Evolutionary conservation across 2,888 invertebrate species (phyloP), one percentile per base, ranked within the genome.

Genomic region (Drosophila putrida): DNA sequence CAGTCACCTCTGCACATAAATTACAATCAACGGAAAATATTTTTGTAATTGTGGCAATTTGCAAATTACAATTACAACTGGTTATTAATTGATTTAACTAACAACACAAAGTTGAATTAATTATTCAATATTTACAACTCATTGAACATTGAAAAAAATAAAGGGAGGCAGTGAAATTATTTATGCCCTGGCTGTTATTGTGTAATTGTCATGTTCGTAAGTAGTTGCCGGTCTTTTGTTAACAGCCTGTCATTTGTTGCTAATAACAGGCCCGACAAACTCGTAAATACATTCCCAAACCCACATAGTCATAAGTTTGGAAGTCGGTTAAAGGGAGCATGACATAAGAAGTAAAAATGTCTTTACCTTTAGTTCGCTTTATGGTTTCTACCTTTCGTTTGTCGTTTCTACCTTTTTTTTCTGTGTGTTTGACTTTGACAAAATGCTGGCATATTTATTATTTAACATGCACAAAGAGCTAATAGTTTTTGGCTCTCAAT

Each of bases 391-490:
- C 20, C 20, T 31, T n/a, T 33, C 31, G 47, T 15, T 50, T 50
- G 36, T 60, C 44, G 35, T 46, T 65, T 75, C 35, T 71, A 69
- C 51, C 61, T 67, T 61, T 59, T 51, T 60, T n/a, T n/a, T n/a
- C n/a, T n/a, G n/a, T 83, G 81, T 43, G 49, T 27, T 53, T 69
- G 85, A 83, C 88, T 82, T 82, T 83, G 88, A 83, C 77, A 84
- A 82, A 87, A 77, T 64, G 77, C 61, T 64, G 65, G 71, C 71
- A 72, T 62, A 72, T 55, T 69, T 75, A 71, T 66, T 62, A 71
- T 69, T 63, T 36, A 69, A 68, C 69, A 64, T 69, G 62, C 54
- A 62, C 50, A 68, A 61, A 54, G 69, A 57, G 55, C 62, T 57
- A 63, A 62, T 33, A 50, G 64, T 66, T 54, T 11, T 20, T 44